phyloP scores from a whole-genome alignment of 2,113 vertebrate species.

The Sprattus sprattus region DNA sequence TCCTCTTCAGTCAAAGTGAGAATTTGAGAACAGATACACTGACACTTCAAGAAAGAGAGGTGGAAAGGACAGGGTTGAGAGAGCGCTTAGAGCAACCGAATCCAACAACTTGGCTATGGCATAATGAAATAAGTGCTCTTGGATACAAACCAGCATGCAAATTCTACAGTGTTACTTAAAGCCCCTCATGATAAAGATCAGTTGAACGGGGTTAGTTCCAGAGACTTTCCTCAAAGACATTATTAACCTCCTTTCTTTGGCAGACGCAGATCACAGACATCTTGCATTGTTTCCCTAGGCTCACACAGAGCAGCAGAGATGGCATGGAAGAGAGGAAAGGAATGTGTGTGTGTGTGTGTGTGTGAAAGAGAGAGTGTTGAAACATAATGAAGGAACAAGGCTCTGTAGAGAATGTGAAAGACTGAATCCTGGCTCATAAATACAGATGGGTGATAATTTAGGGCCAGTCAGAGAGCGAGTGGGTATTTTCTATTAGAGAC shows the following conservation, averaged over 20 bases:
- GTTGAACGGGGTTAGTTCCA: constrained; percentile 39
- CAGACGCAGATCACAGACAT: constrained; percentile 50
- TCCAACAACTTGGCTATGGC: constrained; percentile 52
- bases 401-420: constrained; percentile 32
- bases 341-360: background rate
- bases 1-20: background rate
- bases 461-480: constrained; percentile 57
- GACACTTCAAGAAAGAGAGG: too few relatives aligned
- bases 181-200: constrained; percentile 43
- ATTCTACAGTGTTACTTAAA: constrained; percentile 23
- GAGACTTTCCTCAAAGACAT: constrained; percentile 54
- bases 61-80: background rate
- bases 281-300: constrained; percentile 35
- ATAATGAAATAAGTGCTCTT: constrained; percentile 64
- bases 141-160: constrained; percentile 52
- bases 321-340: background rate
- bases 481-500: constrained; percentile 55
- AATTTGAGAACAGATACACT: background rate
- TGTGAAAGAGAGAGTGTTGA: background rate
- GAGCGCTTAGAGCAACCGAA: constrained; percentile 33
- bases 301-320: constrained; percentile 24
- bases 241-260: constrained; percentile 55
- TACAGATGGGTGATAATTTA: constrained; percentile 57
- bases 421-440: constrained; percentile 52
- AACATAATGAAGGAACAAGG: constrained; percentile 28